Conservation (phyloP, 2,888 invertebrate genomes). For the Callyntrura sp. region DNA sequence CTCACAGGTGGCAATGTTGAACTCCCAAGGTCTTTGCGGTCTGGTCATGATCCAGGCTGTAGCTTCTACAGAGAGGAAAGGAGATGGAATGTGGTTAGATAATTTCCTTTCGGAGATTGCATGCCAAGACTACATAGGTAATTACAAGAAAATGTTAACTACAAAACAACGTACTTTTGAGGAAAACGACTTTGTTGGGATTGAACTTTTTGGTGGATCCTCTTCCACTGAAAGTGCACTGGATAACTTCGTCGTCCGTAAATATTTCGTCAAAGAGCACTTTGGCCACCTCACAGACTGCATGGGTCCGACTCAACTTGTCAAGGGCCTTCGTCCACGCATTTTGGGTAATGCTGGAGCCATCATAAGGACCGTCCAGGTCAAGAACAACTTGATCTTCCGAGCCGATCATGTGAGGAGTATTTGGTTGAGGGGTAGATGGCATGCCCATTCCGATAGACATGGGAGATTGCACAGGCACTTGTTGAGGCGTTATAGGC, state of each 20-base stretch:
- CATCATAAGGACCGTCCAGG: slow-evolving; percentile 74
- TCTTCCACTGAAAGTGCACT: slow-evolving; percentile 68
- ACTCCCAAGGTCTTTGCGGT: slow-evolving; percentile 63
- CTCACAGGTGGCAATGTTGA: slow-evolving; percentile 64
- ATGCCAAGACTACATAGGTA: no score
- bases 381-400: slow-evolving; percentile 52
- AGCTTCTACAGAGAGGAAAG: slow-evolving; percentile 45
- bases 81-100: not conserved
- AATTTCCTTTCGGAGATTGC: not conserved
- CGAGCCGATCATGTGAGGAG: slow-evolving; percentile 4
- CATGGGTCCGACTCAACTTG: slow-evolving; percentile 61
- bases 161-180: slow-evolving; percentile 68
- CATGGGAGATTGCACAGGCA: slow-evolving; percentile 57
- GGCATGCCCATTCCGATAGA: slow-evolving; percentile 34
- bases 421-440: slow-evolving; percentile 59
- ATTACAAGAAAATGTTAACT: no score
- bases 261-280: slow-evolving; percentile 76
- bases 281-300: slow-evolving; percentile 72
- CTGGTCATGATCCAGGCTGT: slow-evolving; percentile 63
- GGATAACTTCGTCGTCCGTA: slow-evolving; percentile 73
- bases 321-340: slow-evolving; percentile 63
- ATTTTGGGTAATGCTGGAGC: slow-evolving; percentile 42
- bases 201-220: slow-evolving; percentile 74
- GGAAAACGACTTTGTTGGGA: slow-evolving; percentile 70
- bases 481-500: slow-evolving; percentile 24